These are phyloP conservation scores for Ctenodactylus gundi DNA, from an alignment of 2,113 vertebrate species.

Conservation along the genomic window DNA sequence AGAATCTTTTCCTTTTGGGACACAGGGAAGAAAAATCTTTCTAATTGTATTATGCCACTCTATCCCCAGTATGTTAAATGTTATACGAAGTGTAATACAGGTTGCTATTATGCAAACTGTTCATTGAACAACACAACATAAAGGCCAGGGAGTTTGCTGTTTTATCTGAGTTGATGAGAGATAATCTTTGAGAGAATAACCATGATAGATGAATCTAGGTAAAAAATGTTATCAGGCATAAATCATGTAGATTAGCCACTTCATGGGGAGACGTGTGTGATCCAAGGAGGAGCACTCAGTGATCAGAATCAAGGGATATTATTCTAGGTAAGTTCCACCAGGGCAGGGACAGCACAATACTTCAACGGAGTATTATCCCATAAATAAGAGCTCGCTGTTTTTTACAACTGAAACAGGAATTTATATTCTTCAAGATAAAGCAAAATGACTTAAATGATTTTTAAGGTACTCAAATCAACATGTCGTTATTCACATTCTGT, in stretches of 20 bases:
- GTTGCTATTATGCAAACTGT: background rate
- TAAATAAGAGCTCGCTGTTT: background rate
- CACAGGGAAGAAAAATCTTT: background rate
- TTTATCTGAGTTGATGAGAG: background rate
- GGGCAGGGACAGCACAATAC: background rate
- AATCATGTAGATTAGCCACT: background rate
- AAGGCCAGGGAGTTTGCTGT: background rate
- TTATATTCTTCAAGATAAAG: slow-evolving; percentile 67
- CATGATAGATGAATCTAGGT: background rate
- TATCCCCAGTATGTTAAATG: background rate
- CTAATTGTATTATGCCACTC: background rate
- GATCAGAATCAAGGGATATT: background rate
- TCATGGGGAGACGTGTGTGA: background rate
- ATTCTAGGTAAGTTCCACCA: background rate
- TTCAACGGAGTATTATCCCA: background rate
- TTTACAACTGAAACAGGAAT: slow-evolving; percentile 56
- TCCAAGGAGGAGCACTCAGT: background rate
- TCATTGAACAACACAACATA: background rate
- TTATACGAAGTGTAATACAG: background rate
- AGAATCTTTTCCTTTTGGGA: background rate
- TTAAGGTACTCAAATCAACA: slow-evolving; percentile 56
- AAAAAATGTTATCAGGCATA: background rate
- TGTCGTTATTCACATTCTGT: background rate
- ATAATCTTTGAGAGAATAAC: background rate
- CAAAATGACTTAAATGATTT: slow-evolving; percentile 63